phyloP scores from a whole-genome alignment of 2,113 vertebrate genomes.

The Tyrannus savana region DNA sequence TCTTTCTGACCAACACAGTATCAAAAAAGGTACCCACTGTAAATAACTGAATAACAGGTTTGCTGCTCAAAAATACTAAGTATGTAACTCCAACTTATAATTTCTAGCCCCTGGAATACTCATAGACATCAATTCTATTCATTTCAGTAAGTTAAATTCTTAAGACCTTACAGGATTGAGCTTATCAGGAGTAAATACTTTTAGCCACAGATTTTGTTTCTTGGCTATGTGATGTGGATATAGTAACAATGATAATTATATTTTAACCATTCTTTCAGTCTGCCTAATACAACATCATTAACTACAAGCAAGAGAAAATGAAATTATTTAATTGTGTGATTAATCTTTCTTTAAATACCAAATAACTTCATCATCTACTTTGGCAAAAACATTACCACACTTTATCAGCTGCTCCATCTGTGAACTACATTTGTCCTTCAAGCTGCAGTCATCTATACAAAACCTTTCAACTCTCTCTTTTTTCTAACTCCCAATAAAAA shows the following conservation, averaged over 20 bases:
- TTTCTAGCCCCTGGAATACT: background rate
- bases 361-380: constrained; percentile 3
- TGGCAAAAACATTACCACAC: background rate
- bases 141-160: background rate
- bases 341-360: constrained; percentile 34
- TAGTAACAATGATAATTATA: background rate
- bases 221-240: background rate
- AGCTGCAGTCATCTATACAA: background rate
- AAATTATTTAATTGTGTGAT: constrained; percentile 43
- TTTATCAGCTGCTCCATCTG: background rate
- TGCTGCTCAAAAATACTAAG: background rate
- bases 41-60: background rate
- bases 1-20: background rate
- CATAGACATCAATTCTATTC: background rate
- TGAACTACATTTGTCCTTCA: background rate
- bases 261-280: constrained; percentile 12
- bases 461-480: background rate
- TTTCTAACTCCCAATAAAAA: background rate
- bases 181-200: background rate
- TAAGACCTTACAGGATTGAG: background rate
- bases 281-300: constrained; percentile 5
- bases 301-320: background rate
- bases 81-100: background rate
- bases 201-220: background rate
- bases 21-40: background rate